These are phyloP conservation scores for Mesorhabditis spiculigera DNA, from an alignment of 2,888 invertebrate genomes.

Conservation along the genomic window DNA sequence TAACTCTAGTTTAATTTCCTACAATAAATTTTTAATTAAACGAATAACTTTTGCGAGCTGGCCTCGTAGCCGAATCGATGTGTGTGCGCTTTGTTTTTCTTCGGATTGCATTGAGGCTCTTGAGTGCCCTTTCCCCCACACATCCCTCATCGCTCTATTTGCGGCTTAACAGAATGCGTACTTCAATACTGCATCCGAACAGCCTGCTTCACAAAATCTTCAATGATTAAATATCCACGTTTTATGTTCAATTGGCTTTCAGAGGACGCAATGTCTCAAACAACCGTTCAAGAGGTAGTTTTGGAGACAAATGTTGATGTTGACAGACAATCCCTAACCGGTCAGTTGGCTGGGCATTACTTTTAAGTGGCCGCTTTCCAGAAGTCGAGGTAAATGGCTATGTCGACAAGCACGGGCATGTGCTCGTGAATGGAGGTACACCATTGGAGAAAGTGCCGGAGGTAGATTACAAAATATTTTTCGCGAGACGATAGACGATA, in stretches of 20 bases:
- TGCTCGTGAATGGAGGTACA: not conserved
- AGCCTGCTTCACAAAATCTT: not conserved
- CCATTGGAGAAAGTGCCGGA: not conserved
- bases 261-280: constrained; percentile 2
- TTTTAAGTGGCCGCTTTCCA: not conserved
- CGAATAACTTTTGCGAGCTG: too few species aligned
- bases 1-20: too few species aligned
- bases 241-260: not conserved
- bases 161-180: too few species aligned
- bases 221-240: not conserved
- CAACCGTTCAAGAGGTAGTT: constrained; percentile 2
- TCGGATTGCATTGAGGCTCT: too few species aligned
- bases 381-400: constrained; percentile 1
- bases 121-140: too few species aligned
- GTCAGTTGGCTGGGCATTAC: not conserved
- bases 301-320: not conserved
- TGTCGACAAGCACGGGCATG: not conserved
- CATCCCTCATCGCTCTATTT: too few species aligned
- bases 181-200: too few species aligned
- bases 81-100: too few species aligned
- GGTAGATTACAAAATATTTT: not conserved
- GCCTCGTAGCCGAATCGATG: too few species aligned
- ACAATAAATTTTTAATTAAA: too few species aligned
- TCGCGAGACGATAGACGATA: too few species aligned
- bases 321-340: not conserved